Evolutionary conservation across 2,113 vertebrate genomes (phyloP).

Genomic region (Vicugna pacos): DNA sequence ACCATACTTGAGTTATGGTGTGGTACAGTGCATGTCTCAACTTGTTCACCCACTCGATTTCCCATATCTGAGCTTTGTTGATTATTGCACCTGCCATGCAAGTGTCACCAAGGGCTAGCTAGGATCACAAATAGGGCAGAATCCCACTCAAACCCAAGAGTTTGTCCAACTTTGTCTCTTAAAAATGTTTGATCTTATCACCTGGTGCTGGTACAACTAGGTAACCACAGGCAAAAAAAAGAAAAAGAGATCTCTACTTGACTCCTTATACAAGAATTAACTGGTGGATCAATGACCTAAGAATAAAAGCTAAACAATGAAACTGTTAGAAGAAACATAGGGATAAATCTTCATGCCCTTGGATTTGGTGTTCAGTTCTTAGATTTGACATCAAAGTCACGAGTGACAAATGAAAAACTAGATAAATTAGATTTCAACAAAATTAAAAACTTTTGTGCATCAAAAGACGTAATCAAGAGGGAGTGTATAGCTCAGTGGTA

Average conservation of each 20-base stretch:
- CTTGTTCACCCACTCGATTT: constrained; percentile 71
- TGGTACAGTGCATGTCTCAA: constrained; percentile 49
- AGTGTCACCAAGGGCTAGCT: constrained; percentile 58
- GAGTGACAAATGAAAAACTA: neutral
- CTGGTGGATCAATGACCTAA: neutral
- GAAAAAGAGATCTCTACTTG: neutral
- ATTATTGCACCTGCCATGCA: constrained; percentile 41
- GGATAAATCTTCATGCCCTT: neutral
- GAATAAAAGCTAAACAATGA: neutral
- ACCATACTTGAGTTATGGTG: constrained; percentile 25
- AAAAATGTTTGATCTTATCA: constrained; percentile 40
- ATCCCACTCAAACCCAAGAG: neutral
- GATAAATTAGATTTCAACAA: neutral
- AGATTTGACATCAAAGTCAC: neutral
- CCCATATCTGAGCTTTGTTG: constrained; percentile 60
- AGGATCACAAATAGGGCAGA: constrained; percentile 28
- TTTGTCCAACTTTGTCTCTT: neutral
- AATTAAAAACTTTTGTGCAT: neutral
- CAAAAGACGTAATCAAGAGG: neutral
- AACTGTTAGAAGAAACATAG: neutral
- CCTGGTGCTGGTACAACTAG: neutral
- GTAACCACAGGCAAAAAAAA: neutral
- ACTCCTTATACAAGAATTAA: neutral
- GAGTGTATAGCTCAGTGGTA: no score
- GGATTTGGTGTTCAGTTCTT: neutral